phyloP scores from a whole-genome alignment of 2,797 vertebrate species.

The Rousettus madagascariensis region DNA sequence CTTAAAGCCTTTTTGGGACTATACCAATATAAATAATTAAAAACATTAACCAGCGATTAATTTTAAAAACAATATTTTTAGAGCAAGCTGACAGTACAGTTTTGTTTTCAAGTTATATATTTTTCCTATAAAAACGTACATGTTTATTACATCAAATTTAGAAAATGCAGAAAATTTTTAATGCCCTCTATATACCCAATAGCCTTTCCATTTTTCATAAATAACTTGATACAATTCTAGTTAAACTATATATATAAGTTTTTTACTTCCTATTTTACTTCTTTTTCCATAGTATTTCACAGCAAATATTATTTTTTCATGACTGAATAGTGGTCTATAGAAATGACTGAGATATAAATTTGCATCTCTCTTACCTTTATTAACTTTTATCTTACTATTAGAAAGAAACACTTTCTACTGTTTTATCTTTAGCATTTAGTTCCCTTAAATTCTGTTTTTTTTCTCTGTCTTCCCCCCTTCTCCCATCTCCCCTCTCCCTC shows the following conservation, averaged over 20 bases:
- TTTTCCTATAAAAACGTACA: conserved; percentile 28
- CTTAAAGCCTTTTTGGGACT: conserved; percentile 21
- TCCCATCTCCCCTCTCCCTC: too few relatives aligned
- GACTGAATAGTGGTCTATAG: neutral
- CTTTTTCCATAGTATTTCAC: neutral
- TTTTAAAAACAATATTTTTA: conserved; percentile 56
- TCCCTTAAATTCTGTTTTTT: neutral
- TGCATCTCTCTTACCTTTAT: neutral
- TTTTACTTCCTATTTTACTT: neutral
- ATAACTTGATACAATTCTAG: neutral
- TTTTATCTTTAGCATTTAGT: neutral
- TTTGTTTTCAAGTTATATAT: conserved; percentile 45
- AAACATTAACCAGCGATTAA: conserved; percentile 10
- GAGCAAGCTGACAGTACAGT: neutral
- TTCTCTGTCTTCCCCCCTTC: too few relatives aligned
- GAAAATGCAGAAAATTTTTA: neutral
- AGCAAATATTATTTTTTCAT: neutral
- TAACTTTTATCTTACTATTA: neutral
- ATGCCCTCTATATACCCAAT: neutral
- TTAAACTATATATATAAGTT: neutral
- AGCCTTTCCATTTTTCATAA: neutral
- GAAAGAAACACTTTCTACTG: neutral
- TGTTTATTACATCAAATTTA: conserved; percentile 3
- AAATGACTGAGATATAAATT: neutral
- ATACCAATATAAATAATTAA: conserved; percentile 20